Evolutionary conservation across 2,113 vertebrate species (phyloP).

Genomic region (Coturnix japonica): DNA sequence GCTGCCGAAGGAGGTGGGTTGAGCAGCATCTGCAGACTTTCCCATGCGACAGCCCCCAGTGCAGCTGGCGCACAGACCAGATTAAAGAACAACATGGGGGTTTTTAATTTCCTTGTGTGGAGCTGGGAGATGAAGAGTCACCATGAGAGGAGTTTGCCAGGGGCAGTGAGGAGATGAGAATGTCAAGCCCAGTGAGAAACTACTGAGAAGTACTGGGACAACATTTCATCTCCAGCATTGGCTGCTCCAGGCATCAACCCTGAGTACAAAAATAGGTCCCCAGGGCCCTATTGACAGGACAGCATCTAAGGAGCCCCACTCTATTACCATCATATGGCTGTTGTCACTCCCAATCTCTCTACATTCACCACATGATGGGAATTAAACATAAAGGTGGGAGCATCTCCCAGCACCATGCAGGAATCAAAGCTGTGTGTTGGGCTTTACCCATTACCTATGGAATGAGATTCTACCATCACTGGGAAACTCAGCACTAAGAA

Average conservation of each 20-base stretch:
- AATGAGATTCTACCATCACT: too few species aligned
- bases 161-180: conserved; percentile 62
- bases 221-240: conserved; percentile 21
- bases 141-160: conserved; percentile 51
- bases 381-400: not conserved
- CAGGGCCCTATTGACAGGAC: conserved; percentile 43
- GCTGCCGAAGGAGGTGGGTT: not conserved
- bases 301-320: conserved; percentile 36
- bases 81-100: conserved; percentile 60
- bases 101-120: conserved; percentile 68
- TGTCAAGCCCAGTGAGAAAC: conserved; percentile 68
- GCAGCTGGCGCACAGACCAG: conserved; percentile 14
- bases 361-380: accelerated
- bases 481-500: not conserved
- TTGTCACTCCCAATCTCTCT: conserved; percentile 3
- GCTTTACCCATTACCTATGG: not conserved
- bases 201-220: conserved; percentile 30
- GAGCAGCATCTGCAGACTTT: not conserved
- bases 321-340: not conserved
- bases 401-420: not conserved
- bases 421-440: not conserved
- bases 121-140: conserved; percentile 56
- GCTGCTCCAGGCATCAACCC: not conserved
- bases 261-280: conserved; percentile 58
- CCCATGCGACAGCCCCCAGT: not conserved